Base-by-base conservation (phyloP, 2,113 vertebrate species). In the Gila orcuttii region DNA sequence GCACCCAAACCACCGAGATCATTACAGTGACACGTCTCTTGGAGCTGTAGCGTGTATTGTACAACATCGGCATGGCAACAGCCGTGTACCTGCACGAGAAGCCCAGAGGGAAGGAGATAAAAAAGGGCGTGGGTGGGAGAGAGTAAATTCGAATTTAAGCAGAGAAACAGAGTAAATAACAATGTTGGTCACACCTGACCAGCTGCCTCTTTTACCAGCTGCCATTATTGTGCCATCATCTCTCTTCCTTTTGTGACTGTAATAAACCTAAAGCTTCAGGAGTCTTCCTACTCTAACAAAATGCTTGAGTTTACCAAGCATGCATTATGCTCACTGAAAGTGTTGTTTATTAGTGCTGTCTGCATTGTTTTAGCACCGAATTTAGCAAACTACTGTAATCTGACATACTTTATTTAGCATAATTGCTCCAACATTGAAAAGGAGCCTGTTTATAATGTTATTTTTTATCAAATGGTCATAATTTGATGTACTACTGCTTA, bases 61-160 rank as follows among this genome's bases (percentile, higher is more conserved):
- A 99, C 75, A 99, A 93, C 97, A 99, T 98, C 1, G 98, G 98
- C 98, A 99, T 98, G 15, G 98, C 98, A 88, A 99, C 98, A 0
- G 98, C 98, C 1, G 98, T 99, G 92, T 99, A 99, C 91, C 98
- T 99, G 95, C 59, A 82, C 1, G 10, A 84, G 68, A 19, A 45
- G 71, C 11, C 19, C 84, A 57, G 57, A 60, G 52, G 28, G 60
- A 73, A 25, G 9, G 28, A 75, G 15, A 71, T 45, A 57, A 3
- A 85, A 19, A 57, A 19, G 23, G 33, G 79, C 1, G 57, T 55
- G 52, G 47, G 28, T 78, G 31, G 64, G 60, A 42, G 42, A 28
- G 31, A 17, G 45, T 42, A 36, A 71, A 42, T 21, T 55, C 19
- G 31, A 42, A 75, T 60, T 6, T 23, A 45, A 8, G 42, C 33